Evolutionary conservation across 2,888 invertebrate genomes (phyloP), one percentile per base, ranked within the genome.

Genomic region (Caradrina kadenii): DNA sequence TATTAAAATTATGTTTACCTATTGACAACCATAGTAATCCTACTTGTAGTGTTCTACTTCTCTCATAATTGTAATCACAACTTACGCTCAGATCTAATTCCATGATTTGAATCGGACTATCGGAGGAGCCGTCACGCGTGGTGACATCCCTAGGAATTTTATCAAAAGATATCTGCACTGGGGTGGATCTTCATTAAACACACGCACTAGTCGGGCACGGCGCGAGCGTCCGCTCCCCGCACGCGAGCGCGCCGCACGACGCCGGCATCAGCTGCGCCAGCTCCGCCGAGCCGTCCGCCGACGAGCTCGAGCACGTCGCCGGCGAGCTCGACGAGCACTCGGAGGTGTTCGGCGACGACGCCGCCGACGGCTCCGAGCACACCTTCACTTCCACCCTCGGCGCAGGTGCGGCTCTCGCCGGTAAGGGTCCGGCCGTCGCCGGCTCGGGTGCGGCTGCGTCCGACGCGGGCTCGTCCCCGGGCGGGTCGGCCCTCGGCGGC

Each of bases 181-280:
- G 7, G 8, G 35, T 35, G 42, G 42, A 17, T 0, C 6, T 15
- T 4, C 17, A 17, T 4, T 45, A 45, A 15, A 0, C 42, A 0
- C 50, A 13, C 39, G 7, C 22, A 17, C 22, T 53, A 63, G 7
- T 19, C 61, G 10, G 52, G 52, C 61, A 35, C 26, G 4, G n/a
- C 49, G 11, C 6, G 19, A 0, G 49, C 45, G 19, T 0, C 0
- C 21, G n/a, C 2, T 8, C 22, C 4, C 15, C 3, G 4, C 13
- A 7, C 1, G 15, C 15, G 42, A 11, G 49, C 49, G 42, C 22
- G 42, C 53, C 42, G 45, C 68, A 73, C 56, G 59, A 17, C 22
- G 53, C 15, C 21, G 56, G 2, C 62, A 59, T 11, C 19, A 76
- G 72, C 17, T 21, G 45, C 7, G 0, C 19, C 52, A 64, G 26